Percentiles rank a stretch among this genome's conserved stretches.
Conservation (phyloP, 2,113 vertebrate species). For the Mormyrus iriodes region DNA sequence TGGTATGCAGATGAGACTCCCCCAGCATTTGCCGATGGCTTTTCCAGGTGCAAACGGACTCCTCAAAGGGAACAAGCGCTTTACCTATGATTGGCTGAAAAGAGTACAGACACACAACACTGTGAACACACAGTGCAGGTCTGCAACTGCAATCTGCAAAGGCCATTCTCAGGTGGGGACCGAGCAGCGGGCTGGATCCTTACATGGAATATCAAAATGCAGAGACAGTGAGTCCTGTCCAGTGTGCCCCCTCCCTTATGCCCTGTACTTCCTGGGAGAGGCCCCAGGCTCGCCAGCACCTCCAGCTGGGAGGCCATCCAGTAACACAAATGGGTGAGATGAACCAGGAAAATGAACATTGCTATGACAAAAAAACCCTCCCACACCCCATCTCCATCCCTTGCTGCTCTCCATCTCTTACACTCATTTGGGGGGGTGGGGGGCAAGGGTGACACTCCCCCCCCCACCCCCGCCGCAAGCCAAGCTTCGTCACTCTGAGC, state of each 20-base stretch:
- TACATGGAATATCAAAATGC: background rate
- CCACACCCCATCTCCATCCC: background rate
- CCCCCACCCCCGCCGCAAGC: background rate
- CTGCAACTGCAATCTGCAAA: background rate
- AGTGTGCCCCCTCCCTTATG: background rate
- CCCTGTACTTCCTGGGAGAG: background rate
- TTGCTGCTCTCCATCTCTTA: background rate
- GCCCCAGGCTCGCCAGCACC: background rate
- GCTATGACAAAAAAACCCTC: background rate
- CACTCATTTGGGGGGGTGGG: too few species aligned
- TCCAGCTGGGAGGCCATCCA: background rate
- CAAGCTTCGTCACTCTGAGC: background rate
- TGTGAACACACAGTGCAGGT: background rate
- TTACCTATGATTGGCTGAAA: background rate
- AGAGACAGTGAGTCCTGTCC: background rate
- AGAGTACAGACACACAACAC: background rate
- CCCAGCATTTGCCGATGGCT: slow-evolving; percentile 43
- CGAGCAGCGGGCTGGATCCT: background rate
- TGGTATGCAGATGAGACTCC: slow-evolving; percentile 34
- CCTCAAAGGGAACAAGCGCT: slow-evolving; percentile 7
- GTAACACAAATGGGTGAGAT: background rate
- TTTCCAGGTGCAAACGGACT: slow-evolving; percentile 52
- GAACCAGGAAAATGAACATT: background rate
- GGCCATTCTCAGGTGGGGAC: background rate
- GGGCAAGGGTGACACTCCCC: background rate